Conservation (phyloP, 2,888 invertebrate species). For the Ariolimax columbianus region DNA sequence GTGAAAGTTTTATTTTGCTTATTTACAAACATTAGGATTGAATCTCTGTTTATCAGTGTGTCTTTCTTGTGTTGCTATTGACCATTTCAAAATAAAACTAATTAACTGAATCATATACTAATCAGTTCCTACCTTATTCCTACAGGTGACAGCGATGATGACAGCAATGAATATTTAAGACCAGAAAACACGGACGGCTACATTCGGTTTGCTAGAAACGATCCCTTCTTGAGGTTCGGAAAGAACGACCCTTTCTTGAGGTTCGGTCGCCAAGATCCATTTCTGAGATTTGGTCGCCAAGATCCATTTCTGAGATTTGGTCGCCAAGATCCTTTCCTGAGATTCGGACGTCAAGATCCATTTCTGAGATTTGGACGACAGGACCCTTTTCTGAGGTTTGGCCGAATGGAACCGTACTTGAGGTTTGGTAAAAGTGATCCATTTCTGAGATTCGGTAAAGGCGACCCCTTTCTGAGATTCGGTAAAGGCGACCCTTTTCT, state of each 20-base stretch:
- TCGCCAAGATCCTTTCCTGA: constrained; percentile 7
- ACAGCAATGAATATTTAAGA: constrained; percentile 64
- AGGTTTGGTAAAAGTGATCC: constrained; percentile 29
- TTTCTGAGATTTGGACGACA: constrained; percentile 63
- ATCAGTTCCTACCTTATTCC: background rate
- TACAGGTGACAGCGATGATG: constrained; percentile 7
- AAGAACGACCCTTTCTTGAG: constrained; percentile 40
- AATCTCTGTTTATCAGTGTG: no score
- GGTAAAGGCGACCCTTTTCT: constrained; percentile 2
- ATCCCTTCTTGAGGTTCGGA: constrained; percentile 57
- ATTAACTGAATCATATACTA: no score
- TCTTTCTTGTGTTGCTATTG: no score
- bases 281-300: constrained; percentile 37
- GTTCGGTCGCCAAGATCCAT: constrained; percentile 41
- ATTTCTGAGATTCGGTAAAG: constrained; percentile 56
- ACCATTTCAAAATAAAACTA: no score
- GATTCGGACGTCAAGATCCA: constrained; percentile 59
- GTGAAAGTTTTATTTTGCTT: no score
- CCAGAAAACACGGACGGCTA: constrained; percentile 51
- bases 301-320: constrained; percentile 46
- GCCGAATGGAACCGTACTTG: constrained; percentile 51
- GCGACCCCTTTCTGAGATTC: constrained; percentile 39
- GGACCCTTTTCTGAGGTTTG: constrained; percentile 63
- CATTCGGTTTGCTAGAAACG: constrained; percentile 12
- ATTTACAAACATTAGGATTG: no score